Evolutionary conservation across 2,797 vertebrate genomes (phyloP).

Genomic region (Platyrinchus mystaceus): DNA sequence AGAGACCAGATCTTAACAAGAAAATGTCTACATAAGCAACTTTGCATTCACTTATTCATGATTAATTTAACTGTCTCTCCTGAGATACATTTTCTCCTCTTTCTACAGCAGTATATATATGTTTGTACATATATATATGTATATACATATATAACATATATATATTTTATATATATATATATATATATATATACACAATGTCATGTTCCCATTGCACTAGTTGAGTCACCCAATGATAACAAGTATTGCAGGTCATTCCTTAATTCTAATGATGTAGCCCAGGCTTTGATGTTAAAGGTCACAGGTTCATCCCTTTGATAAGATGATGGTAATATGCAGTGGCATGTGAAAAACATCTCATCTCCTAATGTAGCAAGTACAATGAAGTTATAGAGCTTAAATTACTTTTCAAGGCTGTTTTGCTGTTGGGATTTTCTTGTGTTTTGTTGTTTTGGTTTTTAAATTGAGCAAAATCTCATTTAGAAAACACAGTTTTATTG

Average conservation of each 20-base stretch:
- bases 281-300: constrained; percentile 31
- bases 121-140: too few relatives aligned
- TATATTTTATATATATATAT: not conserved
- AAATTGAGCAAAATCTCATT: not conserved
- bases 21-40: constrained; percentile 51
- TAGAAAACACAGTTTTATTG: not conserved
- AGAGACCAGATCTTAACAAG: constrained; percentile 55
- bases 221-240: not conserved
- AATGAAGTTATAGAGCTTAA: not conserved
- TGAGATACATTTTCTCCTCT: not conserved
- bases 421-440: not conserved
- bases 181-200: not conserved
- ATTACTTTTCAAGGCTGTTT: not conserved
- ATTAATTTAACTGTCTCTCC: constrained; percentile 42
- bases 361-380: not conserved
- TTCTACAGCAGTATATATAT: not conserved
- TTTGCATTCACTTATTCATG: constrained; percentile 1
- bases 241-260: not conserved
- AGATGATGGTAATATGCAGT: not conserved
- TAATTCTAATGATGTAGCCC: not conserved
- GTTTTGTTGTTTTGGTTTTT: not conserved
- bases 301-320: not conserved
- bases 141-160: not conserved
- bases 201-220: not conserved
- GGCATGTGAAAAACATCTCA: not conserved